Evolutionary conservation across 2,113 vertebrate species (phyloP).

Genomic region (Carassius gibelio): DNA sequence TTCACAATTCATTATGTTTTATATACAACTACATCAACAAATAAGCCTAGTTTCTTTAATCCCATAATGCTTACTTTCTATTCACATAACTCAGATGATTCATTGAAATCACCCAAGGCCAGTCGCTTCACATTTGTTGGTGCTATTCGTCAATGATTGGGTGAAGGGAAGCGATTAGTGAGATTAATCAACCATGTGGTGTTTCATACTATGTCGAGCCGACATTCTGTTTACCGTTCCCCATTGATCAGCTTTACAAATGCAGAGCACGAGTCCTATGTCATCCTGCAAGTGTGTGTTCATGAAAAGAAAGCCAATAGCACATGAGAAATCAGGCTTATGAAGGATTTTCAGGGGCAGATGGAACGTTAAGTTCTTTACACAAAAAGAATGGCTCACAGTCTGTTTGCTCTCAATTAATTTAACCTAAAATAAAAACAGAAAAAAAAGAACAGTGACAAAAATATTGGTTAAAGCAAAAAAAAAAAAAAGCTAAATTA

Average conservation of each 20-base stretch:
- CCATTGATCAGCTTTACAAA: conserved; percentile 16
- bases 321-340: background rate
- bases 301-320: background rate
- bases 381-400: background rate
- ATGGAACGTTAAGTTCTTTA: conserved; percentile 35
- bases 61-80: conserved; percentile 8
- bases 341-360: conserved; percentile 22
- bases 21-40: background rate
- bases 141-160: conserved; percentile 36
- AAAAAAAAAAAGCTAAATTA: too few relatives aligned
- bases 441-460: too few relatives aligned
- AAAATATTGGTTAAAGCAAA: too few relatives aligned
- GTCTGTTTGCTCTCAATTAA: background rate
- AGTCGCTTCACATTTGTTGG: conserved; percentile 8
- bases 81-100: background rate
- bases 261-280: background rate
- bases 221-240: conserved; percentile 4
- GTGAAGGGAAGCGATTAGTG: conserved; percentile 46
- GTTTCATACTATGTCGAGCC: conserved; percentile 33
- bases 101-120: conserved; percentile 22
- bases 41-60: background rate
- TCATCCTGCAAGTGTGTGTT: conserved; percentile 13
- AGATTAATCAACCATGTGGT: conserved; percentile 43
- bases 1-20: background rate
- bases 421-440: background rate